These are phyloP conservation scores for Panulirus ornatus DNA, from an alignment of 1,140 invertebrate genomes.

Conservation along the genomic window DNA sequence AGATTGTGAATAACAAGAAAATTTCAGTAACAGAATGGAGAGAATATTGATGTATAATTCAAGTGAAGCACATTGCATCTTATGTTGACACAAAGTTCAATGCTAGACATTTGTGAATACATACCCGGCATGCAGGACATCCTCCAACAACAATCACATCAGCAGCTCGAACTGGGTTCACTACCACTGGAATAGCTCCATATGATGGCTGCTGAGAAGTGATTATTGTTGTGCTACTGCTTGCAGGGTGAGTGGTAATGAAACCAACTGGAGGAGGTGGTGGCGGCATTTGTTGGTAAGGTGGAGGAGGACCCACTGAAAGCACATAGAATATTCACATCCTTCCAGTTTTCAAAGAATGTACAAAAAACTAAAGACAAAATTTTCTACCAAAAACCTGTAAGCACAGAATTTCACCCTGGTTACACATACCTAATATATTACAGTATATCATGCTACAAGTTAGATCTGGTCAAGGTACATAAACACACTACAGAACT, in stretches of 20 bases:
- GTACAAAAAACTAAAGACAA: background rate
- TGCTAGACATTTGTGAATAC: no score
- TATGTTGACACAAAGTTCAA: no score
- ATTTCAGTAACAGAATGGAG: no score
- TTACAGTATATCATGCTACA: background rate
- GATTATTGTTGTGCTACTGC: constrained; percentile 45
- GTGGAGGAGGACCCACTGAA: constrained; percentile 52
- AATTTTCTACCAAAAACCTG: background rate
- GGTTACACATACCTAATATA: background rate
- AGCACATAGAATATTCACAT: background rate
- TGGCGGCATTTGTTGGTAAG: constrained; percentile 48
- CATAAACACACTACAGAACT: background rate
- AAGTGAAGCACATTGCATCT: no score
- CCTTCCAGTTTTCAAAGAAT: background rate
- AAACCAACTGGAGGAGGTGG: background rate
- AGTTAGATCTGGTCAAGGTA: background rate
- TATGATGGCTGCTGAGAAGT: constrained; percentile 43
- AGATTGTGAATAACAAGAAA: no score
- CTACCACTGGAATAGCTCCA: constrained; percentile 30
- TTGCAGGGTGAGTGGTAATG: background rate
- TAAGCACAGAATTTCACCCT: background rate
- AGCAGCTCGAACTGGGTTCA: constrained; percentile 32
- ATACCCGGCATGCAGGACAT: constrained; percentile 48
- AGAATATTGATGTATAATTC: no score
- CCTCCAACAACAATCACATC: constrained; percentile 55